These are phyloP conservation scores for Tachysurus vachellii DNA, from an alignment of 2,113 vertebrate species.

Conservation along the genomic window DNA sequence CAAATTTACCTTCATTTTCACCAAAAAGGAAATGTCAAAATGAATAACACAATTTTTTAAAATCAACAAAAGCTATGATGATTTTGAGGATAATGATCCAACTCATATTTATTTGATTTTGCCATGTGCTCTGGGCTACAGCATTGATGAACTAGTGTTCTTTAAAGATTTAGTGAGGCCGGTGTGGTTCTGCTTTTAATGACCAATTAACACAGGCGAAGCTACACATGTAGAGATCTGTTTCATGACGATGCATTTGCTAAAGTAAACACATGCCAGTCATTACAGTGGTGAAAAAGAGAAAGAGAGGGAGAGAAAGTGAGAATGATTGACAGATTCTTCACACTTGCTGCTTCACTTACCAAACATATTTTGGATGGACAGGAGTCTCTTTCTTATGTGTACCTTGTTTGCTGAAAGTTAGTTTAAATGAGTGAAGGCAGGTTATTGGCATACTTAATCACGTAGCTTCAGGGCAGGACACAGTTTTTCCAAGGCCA, in stretches of 20 bases:
- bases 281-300: conserved; percentile 54
- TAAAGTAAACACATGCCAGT: conserved; percentile 69
- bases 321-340: conserved; percentile 44
- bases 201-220: conserved; percentile 79
- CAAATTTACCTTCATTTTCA: conserved; percentile 6
- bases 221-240: conserved; percentile 60
- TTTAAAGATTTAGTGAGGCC: conserved; percentile 80
- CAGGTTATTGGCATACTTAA: conserved; percentile 77
- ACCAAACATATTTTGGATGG: conserved; percentile 18
- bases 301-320: conserved; percentile 38
- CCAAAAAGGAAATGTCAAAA: conserved; percentile 62
- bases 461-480: conserved; percentile 76
- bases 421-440: conserved; percentile 71
- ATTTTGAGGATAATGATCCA: conserved; percentile 77
- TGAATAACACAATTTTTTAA: conserved; percentile 73
- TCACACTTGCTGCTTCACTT: conserved; percentile 34
- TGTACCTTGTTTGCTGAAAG: conserved; percentile 57
- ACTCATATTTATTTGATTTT: conserved; percentile 58
- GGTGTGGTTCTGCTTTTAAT: conserved; percentile 77
- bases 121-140: conserved; percentile 56
- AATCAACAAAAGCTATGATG: conserved; percentile 67
- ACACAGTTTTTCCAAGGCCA: conserved; percentile 72
- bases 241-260: conserved; percentile 68
- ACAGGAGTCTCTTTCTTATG: conserved; percentile 39
- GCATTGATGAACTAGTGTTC: conserved; percentile 72